Evolutionary conservation across 2,797 vertebrate species (phyloP), one percentile per base, ranked within the genome.

Genomic region (Pelochelys cantorii): DNA sequence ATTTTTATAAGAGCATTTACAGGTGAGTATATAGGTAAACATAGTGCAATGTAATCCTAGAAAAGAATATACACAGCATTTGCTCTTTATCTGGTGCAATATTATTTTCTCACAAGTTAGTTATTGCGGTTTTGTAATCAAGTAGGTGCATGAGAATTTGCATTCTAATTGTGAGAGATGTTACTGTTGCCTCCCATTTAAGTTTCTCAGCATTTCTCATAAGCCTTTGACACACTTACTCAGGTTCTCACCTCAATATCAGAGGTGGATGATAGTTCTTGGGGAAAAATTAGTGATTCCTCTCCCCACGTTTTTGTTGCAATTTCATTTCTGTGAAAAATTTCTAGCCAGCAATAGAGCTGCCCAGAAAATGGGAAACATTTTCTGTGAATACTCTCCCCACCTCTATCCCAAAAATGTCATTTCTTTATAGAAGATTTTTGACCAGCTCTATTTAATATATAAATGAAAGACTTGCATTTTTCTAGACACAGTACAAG

Each of bases 371-470:
- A 77, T 52, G 37, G 71, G 27, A 48, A 48, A 15, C 37, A 53
- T 92, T 93, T 90, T 75, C 27, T 80, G 53, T 86, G 37, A 31
- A 65, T 93, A 68, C 94, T 88, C 31, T 25, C 85, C 42, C 5
- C 7, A 2, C 81, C 31, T 68, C 7, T 86, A 80, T 95, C 85
- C 74, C 15, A 14, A 60, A 78, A 1, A 75, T 82, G 52, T 71
- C 54, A 59, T 4, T 81, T 92, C 6, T 55, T 29, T 89, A 84
- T 42, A 75, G 53, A 84, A 91, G 18, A 4, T 85, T 90, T 92
- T 90, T 79, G 42, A 31, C 55, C 54, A 68, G 34, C 88, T 90
- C 59, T 34, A 4, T 84, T 92, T 88, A 88, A 83, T 86, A 37
- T 57, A 23, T 62, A 52, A 78, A 53, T 42, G 60, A 75, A 87